A percentile compares a stretch with the other conserved stretches of the same genome.
These are phyloP conservation scores for Scomberomorus guttatus DNA, from an alignment of 2,797 vertebrate genomes.

Conservation along the genomic window DNA sequence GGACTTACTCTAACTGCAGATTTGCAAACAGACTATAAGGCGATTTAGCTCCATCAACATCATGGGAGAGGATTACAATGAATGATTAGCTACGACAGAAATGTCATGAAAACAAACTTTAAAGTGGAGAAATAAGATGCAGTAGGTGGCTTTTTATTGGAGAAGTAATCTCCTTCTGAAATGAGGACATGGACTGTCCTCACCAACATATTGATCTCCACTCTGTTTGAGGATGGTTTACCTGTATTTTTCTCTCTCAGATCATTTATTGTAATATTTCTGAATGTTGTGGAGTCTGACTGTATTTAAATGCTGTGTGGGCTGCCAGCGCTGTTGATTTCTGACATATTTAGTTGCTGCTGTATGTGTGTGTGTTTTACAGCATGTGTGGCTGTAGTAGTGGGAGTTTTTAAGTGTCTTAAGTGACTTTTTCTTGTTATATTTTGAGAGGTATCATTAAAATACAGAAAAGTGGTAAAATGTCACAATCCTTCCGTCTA, in stretches of 20 bases:
- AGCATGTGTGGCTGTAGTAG: neutral
- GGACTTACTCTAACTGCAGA: neutral
- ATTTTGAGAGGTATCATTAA: slow-evolving; percentile 35
- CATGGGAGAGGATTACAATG: neutral
- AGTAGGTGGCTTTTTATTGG: neutral
- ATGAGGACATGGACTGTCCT: neutral
- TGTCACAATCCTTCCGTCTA: slow-evolving; percentile 43
- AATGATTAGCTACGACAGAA: neutral
- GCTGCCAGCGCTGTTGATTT: slow-evolving; percentile 6
- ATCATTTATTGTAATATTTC: slow-evolving; percentile 22
- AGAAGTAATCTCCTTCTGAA: neutral
- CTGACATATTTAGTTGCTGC: slow-evolving; percentile 1
- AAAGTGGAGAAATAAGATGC: neutral
- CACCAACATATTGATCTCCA: neutral
- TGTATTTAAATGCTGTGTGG: slow-evolving; percentile 59
- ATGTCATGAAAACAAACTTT: slow-evolving; percentile 4
- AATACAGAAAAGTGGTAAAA: slow-evolving; percentile 39
- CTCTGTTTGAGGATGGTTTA: neutral
- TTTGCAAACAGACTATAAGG: neutral
- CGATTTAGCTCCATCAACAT: slow-evolving; percentile 31
- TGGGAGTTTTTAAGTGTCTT: slow-evolving; percentile 29
- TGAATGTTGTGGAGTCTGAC: slow-evolving; percentile 18
- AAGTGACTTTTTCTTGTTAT: slow-evolving; percentile 14
- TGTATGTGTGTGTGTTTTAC: slow-evolving; percentile 6
- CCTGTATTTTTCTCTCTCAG: neutral